Evolutionary conservation across 2,113 vertebrate genomes (phyloP), one percentile per base, ranked within the genome.

Genomic region (Candoia aspera): DNA sequence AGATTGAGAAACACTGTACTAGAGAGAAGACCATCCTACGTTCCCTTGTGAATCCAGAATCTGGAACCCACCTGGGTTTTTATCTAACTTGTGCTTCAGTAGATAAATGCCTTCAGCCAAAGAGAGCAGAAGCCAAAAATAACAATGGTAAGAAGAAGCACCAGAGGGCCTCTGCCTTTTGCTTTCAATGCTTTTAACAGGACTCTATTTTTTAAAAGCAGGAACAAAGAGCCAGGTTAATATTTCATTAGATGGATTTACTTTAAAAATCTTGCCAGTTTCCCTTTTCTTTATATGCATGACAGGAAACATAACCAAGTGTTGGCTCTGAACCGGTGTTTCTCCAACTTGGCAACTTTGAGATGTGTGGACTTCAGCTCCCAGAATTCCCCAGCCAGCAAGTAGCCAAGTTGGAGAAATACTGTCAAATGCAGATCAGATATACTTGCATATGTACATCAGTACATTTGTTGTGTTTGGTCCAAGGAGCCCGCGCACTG

Each of bases 171-270:
- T 49, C 59, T 58, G 13, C 1, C 59, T 89, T 57, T 68, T 9
- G 55, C 86, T 91, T 24, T 46, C 0, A 46, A 21, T 3, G 4
- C 57, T 90, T 86, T n/a, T 0, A 49, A n/a, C 8, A 11, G 90
- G 86, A 9, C 0, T 90, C 68, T 0, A 0, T 4, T 90, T 73
- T 0, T 0, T 2, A 15, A 6, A 68, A 57, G 19, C 0, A 85
- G 46, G 55, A n/a, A 59, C 3, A 9, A 24, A 0, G 0, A 91
- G 12, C 55, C 73, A 79, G 90, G 87, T 92, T 88, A 92, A 93
- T 79, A 29, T 59, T 93, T 58, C 29, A 95, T 93, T 3, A 59
- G 91, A 3, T 17, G 23, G 33, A 9, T 5, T 0, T 88, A 55
- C 9, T 26, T 33, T 79, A 68, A 53, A 53, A 64, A 68, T 8